Conservation (phyloP, 2,113 vertebrate species). For the Oncorhynchus kisutch region DNA sequence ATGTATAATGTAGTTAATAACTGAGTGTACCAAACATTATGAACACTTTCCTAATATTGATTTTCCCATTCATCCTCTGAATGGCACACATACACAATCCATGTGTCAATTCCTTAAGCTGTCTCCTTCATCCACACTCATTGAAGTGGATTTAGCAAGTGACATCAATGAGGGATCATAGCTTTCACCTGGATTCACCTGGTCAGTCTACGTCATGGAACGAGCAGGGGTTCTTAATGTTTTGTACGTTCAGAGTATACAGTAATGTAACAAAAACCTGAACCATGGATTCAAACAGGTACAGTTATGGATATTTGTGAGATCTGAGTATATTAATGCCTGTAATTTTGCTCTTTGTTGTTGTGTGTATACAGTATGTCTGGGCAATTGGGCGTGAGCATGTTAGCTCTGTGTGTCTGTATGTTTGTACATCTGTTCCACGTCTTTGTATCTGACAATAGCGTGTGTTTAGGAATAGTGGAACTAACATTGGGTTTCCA, state of each 20-base stretch:
- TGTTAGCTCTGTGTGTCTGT: neutral
- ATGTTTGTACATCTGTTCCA: slow-evolving; percentile 41
- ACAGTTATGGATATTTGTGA: neutral
- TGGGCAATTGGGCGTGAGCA: slow-evolving; percentile 37
- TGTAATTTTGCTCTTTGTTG: neutral
- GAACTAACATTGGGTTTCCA: slow-evolving; percentile 7
- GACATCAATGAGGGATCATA: too few species aligned
- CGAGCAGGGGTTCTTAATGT: too few species aligned
- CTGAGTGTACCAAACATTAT: too few species aligned
- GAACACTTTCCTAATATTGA: too few species aligned
- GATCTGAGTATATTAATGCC: neutral
- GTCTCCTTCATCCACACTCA: too few species aligned
- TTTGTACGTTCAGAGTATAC: too few species aligned
- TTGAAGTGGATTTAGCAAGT: too few species aligned
- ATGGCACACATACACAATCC: too few species aligned
- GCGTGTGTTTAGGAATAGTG: slow-evolving; percentile 34
- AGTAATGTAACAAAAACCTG: neutral
- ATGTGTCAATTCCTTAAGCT: too few species aligned
- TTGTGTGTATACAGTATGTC: neutral
- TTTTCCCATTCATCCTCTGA: too few species aligned
- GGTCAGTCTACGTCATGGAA: too few species aligned
- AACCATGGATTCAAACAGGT: neutral
- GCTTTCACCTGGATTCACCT: too few species aligned
- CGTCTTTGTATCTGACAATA: slow-evolving; percentile 14
- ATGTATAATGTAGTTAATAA: neutral